These are phyloP conservation scores for Pecten maximus DNA, from an alignment of 2,888 invertebrate genomes.

Conservation along the genomic window DNA sequence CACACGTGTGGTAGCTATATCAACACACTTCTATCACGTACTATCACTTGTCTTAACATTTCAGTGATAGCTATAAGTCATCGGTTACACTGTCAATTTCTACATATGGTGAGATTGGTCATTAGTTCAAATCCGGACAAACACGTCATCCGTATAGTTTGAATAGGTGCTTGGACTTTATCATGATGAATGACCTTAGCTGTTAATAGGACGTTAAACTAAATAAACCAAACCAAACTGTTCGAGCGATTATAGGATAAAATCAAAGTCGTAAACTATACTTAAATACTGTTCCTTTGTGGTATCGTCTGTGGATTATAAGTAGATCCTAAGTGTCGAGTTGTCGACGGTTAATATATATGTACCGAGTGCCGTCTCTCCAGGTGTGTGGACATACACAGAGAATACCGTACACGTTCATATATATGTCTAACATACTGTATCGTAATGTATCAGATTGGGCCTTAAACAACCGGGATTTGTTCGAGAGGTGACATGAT, in stretches of 20 bases:
- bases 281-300: slow-evolving; percentile 14
- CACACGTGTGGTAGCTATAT: not conserved
- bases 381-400: too few relatives aligned
- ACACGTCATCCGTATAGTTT: not conserved
- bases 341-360: not conserved
- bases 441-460: too few relatives aligned
- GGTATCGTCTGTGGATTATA: not conserved
- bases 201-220: too few relatives aligned
- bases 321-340: not conserved
- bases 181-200: too few relatives aligned
- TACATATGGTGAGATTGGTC: not conserved
- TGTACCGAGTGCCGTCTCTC: not conserved
- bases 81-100: not conserved
- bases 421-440: too few relatives aligned
- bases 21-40: not conserved
- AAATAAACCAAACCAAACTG: not conserved
- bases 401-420: too few relatives aligned
- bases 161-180: not conserved
- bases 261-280: not conserved
- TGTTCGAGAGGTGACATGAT: too few relatives aligned
- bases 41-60: not conserved
- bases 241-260: not conserved
- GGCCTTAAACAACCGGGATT: too few relatives aligned
- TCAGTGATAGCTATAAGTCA: not conserved
- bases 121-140: not conserved